Conservation (phyloP, 2,113 vertebrate species). For the Ceratotherium simum region DNA sequence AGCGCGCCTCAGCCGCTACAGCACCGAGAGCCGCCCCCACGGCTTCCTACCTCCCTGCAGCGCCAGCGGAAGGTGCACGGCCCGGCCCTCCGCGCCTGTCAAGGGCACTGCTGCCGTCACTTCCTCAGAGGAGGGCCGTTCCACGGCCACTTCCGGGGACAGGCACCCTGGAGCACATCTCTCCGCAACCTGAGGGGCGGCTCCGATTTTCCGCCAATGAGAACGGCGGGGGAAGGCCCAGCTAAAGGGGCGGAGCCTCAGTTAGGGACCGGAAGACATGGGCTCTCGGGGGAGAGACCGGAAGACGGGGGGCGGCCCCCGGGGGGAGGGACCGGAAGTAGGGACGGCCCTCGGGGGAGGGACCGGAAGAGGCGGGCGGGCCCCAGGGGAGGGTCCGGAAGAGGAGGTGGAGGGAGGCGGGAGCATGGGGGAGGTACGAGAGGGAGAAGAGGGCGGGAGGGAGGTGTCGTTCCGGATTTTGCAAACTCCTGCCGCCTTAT, state of each 20-base stretch:
- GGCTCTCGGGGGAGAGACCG: background rate
- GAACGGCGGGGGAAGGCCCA: background rate
- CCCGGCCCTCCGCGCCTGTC: slow-evolving; percentile 51
- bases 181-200: background rate
- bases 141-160: slow-evolving; percentile 63
- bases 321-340: no score
- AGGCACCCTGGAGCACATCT: fast-evolving
- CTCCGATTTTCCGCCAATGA: background rate
- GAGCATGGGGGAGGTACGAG: fast-evolving
- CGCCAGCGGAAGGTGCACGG: background rate
- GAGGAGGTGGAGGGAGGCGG: background rate
- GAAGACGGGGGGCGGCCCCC: background rate
- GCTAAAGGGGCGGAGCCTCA: background rate
- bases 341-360: background rate
- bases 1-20: background rate
- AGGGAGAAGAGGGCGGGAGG: background rate
- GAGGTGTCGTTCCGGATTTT: background rate
- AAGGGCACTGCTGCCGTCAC: slow-evolving; percentile 75
- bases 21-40: background rate
- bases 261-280: background rate
- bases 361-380: background rate
- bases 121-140: slow-evolving; percentile 30
- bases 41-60: slow-evolving; percentile 71
- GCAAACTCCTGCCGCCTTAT: fast-evolving
- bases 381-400: background rate